Percentiles rank a stretch among this genome's conserved stretches.
phyloP scores from a whole-genome alignment of 2,888 invertebrate species.

The Tetrapedia diversipes region DNA sequence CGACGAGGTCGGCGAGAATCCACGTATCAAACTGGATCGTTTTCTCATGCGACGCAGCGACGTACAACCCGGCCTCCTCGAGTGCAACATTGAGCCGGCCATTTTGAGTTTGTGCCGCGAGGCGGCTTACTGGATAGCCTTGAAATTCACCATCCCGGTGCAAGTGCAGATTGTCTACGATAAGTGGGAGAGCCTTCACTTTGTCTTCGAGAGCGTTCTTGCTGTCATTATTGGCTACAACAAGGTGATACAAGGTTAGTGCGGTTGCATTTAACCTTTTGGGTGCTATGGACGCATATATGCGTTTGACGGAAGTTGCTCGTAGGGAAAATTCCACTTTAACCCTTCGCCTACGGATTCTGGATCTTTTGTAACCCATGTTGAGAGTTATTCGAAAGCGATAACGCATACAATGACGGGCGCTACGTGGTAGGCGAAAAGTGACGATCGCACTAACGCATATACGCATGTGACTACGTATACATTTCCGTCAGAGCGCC shows the following conservation, averaged over 20 bases:
- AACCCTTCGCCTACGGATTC: too few relatives aligned
- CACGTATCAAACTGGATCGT: slow-evolving; percentile 86
- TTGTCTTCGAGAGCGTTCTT: slow-evolving; percentile 88
- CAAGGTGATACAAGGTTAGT: slow-evolving; percentile 86
- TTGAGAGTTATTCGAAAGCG: too few relatives aligned
- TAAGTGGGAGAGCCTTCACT: slow-evolving; percentile 85
- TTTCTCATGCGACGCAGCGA: slow-evolving; percentile 89
- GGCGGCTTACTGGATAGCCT: slow-evolving; percentile 89
- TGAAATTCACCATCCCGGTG: slow-evolving; percentile 88
- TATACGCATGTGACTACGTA: too few relatives aligned
- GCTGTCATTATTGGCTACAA: slow-evolving; percentile 91
- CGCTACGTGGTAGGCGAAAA: too few relatives aligned
- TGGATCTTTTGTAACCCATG: too few relatives aligned
- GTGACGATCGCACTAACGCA: too few relatives aligned
- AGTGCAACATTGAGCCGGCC: slow-evolving; percentile 91
- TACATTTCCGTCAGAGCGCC: too few relatives aligned
- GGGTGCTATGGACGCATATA: too few relatives aligned
- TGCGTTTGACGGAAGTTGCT: too few relatives aligned
- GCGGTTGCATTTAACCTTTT: too few relatives aligned
- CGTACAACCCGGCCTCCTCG: slow-evolving; percentile 86
- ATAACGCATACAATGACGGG: too few relatives aligned
- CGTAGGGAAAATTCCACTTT: too few relatives aligned
- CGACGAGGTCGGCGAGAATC: slow-evolving; percentile 86
- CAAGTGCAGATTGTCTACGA: slow-evolving; percentile 87
- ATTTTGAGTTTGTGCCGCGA: slow-evolving; percentile 89